A percentile compares a stretch with the other conserved stretches of the same genome.
phyloP scores from a whole-genome alignment of 30 jellyfish, hydroid and myxozoan species.

The Aurelia aurita complex sp. Pacific region DNA sequence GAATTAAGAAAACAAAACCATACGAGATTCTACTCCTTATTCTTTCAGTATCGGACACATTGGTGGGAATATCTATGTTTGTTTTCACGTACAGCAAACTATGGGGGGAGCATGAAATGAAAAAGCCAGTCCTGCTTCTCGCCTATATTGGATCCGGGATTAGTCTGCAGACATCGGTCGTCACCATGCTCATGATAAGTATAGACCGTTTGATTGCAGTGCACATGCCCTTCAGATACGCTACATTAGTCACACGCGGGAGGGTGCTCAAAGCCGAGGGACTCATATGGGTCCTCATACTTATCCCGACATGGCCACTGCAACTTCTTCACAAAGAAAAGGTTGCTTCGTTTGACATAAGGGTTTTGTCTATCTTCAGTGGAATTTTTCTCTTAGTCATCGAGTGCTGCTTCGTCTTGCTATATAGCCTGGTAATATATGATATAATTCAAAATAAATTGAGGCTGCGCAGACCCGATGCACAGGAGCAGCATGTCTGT shows the following conservation, averaged over 20 bases:
- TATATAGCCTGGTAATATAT: slow-evolving; percentile 2
- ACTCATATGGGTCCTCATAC: neutral
- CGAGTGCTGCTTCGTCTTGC: neutral
- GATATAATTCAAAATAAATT: neutral
- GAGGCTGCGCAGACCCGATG: neutral
- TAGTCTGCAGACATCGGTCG: neutral
- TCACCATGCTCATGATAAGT: slow-evolving; percentile 29
- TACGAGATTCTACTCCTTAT: slow-evolving; percentile 31
- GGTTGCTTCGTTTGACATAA: neutral
- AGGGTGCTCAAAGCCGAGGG: slow-evolving; percentile 2
- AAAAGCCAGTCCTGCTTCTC: neutral
- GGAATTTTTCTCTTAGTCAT: slow-evolving; percentile 1
- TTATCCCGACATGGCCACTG: neutral
- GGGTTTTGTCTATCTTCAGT: neutral
- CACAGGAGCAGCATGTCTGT: neutral
- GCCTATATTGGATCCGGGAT: neutral
- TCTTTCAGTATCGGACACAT: slow-evolving; percentile 17
- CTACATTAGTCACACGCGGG: slow-evolving; percentile 5
- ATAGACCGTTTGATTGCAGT: slow-evolving; percentile 32
- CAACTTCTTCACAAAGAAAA: neutral
- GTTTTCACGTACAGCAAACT: neutral
- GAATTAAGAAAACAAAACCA: slow-evolving; percentile 15
- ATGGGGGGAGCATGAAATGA: neutral
- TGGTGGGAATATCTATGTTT: neutral
- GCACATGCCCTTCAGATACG: slow-evolving; percentile 16